Base-by-base conservation (phyloP, 2,888 invertebrate genomes). In the Tenodera sinensis region DNA sequence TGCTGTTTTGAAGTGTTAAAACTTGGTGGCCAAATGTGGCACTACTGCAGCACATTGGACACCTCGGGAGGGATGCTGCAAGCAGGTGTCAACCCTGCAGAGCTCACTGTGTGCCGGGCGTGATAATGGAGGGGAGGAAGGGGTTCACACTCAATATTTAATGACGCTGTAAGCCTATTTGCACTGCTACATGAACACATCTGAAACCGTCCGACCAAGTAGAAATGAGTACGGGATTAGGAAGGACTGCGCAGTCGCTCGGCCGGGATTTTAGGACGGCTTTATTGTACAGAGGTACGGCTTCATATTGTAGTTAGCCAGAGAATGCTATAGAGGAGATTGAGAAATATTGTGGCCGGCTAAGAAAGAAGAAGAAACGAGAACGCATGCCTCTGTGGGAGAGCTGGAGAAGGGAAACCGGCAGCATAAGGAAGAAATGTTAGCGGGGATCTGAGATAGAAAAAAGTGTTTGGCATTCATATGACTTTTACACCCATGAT, bases 101-200 rank as follows among this genome's bases (percentile, higher is more conserved):
- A 71, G 89, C 89, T 84, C 42, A 34, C 89, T 87, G 30, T 89
- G 83, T 71, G 54, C 83, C 42, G 89, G 89, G 89, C 42, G 89
- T 89, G 89, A 87, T 89, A 87, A 89, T 87, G 89, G 87, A 83
- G 83, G 87, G 83, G 87, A 71, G 83, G 87, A 54, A 89, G 54
- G 25, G 54, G 54, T 87, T 89, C 89, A 83, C 83, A 87, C 89
- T 89, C 89, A 87, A 89, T 89, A 89, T 89, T 89, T 89, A 89
- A 89, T 89, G 89, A 87, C 82, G 28, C 84, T 89, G 87, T 88
- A 87, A 89, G 87, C 87, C 87, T 89, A 42, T 81, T 42, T 42
- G 25, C 42, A 71, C 54, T 71, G 54, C 54, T 20, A 71, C 54
- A 71, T 71, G 54, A 15, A 71, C 54, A 71, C 20, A 71, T 71